phyloP scores from a whole-genome alignment of 2,888 invertebrate genomes.

The Diarsia brunnea region DNA sequence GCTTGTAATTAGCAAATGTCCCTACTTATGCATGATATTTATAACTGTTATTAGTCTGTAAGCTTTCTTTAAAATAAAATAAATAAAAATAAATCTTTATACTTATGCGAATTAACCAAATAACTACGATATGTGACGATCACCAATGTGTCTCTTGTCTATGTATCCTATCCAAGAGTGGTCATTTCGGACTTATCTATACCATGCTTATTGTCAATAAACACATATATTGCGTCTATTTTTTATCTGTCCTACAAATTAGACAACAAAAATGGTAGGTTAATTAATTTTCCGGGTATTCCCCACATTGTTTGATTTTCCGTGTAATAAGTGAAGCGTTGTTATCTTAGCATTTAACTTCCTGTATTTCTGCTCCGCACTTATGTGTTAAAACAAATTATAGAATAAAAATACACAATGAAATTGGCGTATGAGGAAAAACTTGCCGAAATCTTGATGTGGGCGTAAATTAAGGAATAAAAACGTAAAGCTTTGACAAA shows the following conservation, averaged over 20 bases:
- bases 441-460: not conserved
- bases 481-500: not conserved
- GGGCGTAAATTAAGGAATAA: not conserved
- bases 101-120: not conserved
- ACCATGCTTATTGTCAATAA: not conserved
- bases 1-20: too few species aligned
- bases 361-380: constrained; percentile 14
- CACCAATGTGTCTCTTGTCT: not conserved
- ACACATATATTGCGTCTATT: not conserved
- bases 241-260: constrained; percentile 1
- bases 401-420: not conserved
- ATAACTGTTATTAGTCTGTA: too few species aligned
- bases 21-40: too few species aligned
- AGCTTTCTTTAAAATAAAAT: too few species aligned
- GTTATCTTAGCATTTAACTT: constrained; percentile 31
- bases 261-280: constrained; percentile 20
- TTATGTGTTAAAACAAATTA: constrained; percentile 24
- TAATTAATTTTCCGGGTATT: constrained; percentile 32
- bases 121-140: not conserved
- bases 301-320: constrained; percentile 47
- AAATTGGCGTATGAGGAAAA: constrained; percentile 28
- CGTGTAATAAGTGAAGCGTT: constrained; percentile 24
- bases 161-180: not conserved
- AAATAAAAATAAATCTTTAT: too few species aligned
- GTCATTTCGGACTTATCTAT: not conserved